Evolutionary conservation across 2,888 invertebrate genomes (phyloP).

Genomic region (Dendrolimus pini): DNA sequence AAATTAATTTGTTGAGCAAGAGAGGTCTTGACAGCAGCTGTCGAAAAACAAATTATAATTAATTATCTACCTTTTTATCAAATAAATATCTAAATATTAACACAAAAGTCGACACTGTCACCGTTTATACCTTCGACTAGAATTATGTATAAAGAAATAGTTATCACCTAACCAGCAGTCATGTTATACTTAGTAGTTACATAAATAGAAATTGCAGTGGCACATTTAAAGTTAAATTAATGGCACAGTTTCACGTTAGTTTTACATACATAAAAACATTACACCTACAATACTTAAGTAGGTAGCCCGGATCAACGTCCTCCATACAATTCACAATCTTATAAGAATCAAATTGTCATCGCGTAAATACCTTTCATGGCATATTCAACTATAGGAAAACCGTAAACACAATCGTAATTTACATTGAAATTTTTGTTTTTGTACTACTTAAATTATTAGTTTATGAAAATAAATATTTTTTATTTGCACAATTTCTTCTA

Average conservation of each 20-base stretch:
- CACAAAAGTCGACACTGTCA: slow-evolving; percentile 55
- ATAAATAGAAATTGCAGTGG: slow-evolving; percentile 66
- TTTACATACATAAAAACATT: slow-evolving; percentile 62
- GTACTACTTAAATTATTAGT: too few species aligned
- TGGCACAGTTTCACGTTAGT: slow-evolving; percentile 77
- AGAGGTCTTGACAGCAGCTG: slow-evolving; percentile 58
- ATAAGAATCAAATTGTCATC: not conserved
- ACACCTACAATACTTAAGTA: slow-evolving; percentile 48
- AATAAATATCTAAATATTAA: slow-evolving; percentile 30
- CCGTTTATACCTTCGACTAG: slow-evolving; percentile 65
- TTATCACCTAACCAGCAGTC: slow-evolving; percentile 73
- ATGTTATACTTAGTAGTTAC: slow-evolving; percentile 60
- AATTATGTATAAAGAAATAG: slow-evolving; percentile 65
- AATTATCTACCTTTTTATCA: not conserved
- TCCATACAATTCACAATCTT: not conserved
- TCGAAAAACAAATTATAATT: slow-evolving; percentile 40
- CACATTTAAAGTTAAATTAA: slow-evolving; percentile 72
- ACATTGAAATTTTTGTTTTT: too few species aligned
- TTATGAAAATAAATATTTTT: too few species aligned
- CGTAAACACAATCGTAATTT: not conserved
- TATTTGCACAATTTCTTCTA: too few species aligned
- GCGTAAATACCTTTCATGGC: not conserved
- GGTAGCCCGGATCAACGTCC: slow-evolving; percentile 23
- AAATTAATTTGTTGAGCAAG: slow-evolving; percentile 70
- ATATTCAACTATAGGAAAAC: not conserved